Evolutionary conservation across 1,140 invertebrate species (phyloP), one percentile per base, ranked within the genome.

Genomic region (Belonocnema kinseyi): DNA sequence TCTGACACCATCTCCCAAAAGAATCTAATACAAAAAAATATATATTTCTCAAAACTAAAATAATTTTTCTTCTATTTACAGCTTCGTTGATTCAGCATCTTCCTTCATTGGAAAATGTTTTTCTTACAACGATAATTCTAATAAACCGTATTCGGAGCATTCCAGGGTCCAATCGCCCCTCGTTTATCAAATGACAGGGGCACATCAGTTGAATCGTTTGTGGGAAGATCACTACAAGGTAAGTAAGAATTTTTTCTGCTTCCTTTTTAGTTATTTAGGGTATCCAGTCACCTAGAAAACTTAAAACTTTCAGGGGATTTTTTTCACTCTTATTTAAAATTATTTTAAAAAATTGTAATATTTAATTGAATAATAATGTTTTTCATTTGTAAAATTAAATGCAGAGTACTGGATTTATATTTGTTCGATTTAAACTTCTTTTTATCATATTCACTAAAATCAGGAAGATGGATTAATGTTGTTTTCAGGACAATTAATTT

Each of bases 81-180:
- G 89, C 54, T 80, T 89, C 50, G 84, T 89, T 74, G 88, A 86
- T 73, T 86, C 86, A 75, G 81, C 87, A 26, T 81, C 90, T 10
- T 81, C 87, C 21, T 88, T 88, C 76, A 83, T 86, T 26, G 83
- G 86, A 75, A 78, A 85, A 4, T 89, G 87, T 77, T 76, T 84
- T 11, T 83, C 80, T 56, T 89, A 81, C 56, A 84, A 76, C 56
- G 89, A 91, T 52, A 76, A 81, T 72, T 88, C 86, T 51, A 90
- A 85, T 78, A 84, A 89, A 85, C 74, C 85, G n/a, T 89, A 86
- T 51, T 82, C 85, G 46, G 89, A 91, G 53, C 80, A 88, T 66
- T 73, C 85, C 71, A 86, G 90, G 46, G 85, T 82, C 19, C 86
- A 86, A 51, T 89, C 90, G 14, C 89, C 89, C 17, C 75, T 85